phyloP scores from a whole-genome alignment of 1,140 invertebrate species.

The Formica selysi region DNA sequence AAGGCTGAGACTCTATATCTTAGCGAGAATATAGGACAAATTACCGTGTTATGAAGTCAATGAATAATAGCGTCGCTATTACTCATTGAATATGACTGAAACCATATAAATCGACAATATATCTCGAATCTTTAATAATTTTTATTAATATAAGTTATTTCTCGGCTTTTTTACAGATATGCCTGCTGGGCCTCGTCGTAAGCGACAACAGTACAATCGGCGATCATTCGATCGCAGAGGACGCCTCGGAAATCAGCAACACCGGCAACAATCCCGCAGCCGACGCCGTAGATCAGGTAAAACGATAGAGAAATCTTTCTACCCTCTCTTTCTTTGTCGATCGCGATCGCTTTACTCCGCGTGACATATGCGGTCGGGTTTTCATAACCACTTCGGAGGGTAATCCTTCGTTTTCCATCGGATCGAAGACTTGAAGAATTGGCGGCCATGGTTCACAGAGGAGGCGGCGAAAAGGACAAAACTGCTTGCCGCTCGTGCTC shows the following conservation, averaged over 20 bases:
- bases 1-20: not conserved
- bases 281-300: conserved; percentile 82
- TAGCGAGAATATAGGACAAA: not conserved
- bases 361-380: conserved; percentile 35
- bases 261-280: conserved; percentile 75
- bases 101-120: not conserved
- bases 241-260: conserved; percentile 78
- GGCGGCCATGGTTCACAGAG: conserved; percentile 12
- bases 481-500: conserved; percentile 1
- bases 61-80: not conserved
- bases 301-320: not conserved
- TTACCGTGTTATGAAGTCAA: too few species aligned
- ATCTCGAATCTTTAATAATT: not conserved
- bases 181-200: conserved; percentile 79
- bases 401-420: conserved; percentile 29
- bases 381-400: conserved; percentile 23
- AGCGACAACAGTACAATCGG: conserved; percentile 83
- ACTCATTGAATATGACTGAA: not conserved
- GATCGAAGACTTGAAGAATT: conserved; percentile 39
- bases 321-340: not conserved
- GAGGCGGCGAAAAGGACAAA: conserved; percentile 35
- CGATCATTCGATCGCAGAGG: conserved; percentile 78
- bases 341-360: conserved; percentile 14
- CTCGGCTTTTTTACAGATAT: conserved; percentile 79
- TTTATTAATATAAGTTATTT: not conserved